phyloP scores from a whole-genome alignment of 2,113 vertebrate species.

The Lamprologus lemairii region DNA sequence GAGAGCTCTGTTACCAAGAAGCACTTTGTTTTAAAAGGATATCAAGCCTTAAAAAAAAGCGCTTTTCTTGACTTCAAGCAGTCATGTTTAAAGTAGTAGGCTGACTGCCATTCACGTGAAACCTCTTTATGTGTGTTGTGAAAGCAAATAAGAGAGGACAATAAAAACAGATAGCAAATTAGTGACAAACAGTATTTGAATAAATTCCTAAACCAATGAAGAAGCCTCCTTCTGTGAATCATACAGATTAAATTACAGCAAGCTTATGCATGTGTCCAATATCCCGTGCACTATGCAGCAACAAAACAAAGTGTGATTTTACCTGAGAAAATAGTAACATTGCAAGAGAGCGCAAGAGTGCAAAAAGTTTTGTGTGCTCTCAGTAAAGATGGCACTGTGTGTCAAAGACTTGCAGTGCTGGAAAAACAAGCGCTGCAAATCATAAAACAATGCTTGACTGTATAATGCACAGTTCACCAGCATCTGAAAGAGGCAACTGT shows the following conservation, averaged over 20 bases:
- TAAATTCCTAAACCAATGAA: not conserved
- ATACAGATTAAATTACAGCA: not conserved
- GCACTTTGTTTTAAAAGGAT: constrained; percentile 15
- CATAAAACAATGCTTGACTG: not conserved
- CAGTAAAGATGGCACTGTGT: not conserved
- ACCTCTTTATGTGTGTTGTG: not conserved
- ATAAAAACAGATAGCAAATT: not conserved
- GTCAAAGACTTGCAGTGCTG: not conserved
- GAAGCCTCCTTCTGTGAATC: not conserved
- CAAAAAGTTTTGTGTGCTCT: not conserved
- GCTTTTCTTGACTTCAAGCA: not conserved
- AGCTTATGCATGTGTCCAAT: not conserved
- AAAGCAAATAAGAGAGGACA: not conserved
- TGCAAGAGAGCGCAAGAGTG: not conserved
- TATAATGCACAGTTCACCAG: not conserved
- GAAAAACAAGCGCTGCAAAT: not conserved
- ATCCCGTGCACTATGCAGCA: not conserved
- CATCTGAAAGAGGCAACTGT: not conserved
- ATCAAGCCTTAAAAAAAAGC: not conserved
- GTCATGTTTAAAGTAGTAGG: not conserved
- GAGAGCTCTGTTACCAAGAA: not conserved
- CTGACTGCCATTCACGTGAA: not conserved
- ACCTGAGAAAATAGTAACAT: not conserved
- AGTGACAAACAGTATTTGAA: not conserved
- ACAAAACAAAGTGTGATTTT: not conserved